Base-by-base conservation (phyloP, 2,888 invertebrate genomes). In the Apocheima hispidaria region DNA sequence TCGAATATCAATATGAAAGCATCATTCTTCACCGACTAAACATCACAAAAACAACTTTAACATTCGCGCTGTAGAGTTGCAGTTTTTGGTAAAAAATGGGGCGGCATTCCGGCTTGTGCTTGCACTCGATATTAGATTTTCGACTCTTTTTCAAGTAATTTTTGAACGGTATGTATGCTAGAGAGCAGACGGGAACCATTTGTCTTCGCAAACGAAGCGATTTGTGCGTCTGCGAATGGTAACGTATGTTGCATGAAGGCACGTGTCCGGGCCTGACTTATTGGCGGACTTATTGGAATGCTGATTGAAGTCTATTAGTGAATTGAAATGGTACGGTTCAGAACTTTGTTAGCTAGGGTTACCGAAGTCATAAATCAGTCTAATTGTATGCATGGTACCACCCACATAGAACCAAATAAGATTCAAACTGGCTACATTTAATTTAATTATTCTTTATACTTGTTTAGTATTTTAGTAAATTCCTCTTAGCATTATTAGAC, bases 141-240 rank as follows among this genome's bases (percentile, higher is more conserved):
- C 74, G 80, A 83, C 81, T 83, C 81, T 83, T 87, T 88, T 87
- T 79, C 75, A 69, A 80, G 84, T 84, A 81, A 88, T 88, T 90
- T 90, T 88, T 84, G 82, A 82, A 88, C 76, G 76, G 77, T 82
- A 84, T 84, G 78, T 78, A 81, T 81, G 80, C 81, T 80, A 76
- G 79, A 78, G 74, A 74, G 82, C 79, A 86, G 85, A 82, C 85
- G 77, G 81, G 67, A 71, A 76, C 84, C 86, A 92, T 92, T 92
- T 90, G 85, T 92, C 92, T 92, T 89, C 78, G 84, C 88, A 91
- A 92, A 92, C 86, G 89, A 87, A 90, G 86, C 90, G 91, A 90
- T 89, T 86, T 87, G 90, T 88, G 91, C 90, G 91, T 90, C 82
- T 83, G 83, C 84, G 83, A 84, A 86, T 84, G 86, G 84, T 90